Evolutionary conservation across 2,797 vertebrate genomes (phyloP).

Genomic region (Diplodus puntazzo): DNA sequence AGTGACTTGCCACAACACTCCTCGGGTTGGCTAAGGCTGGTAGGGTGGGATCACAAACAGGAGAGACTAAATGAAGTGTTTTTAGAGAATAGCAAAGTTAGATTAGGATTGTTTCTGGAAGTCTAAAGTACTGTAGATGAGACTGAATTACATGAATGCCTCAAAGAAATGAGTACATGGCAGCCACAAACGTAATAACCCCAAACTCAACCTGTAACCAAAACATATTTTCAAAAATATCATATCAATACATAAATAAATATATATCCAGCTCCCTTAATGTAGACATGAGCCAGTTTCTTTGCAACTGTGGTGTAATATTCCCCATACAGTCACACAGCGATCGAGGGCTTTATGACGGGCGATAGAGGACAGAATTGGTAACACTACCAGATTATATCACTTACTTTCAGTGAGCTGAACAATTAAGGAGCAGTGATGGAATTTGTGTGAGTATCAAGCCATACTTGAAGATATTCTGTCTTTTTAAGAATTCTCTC

Average conservation of each 20-base stretch:
- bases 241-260: neutral
- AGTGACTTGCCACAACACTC: conserved; percentile 29
- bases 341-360: conserved; percentile 44
- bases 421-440: conserved; percentile 79
- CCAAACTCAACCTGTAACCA: neutral
- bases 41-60: conserved; percentile 18
- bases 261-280: neutral
- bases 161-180: neutral
- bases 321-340: conserved; percentile 25
- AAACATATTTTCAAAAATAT: neutral
- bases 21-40: conserved; percentile 6
- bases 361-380: conserved; percentile 48
- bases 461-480: conserved; percentile 78
- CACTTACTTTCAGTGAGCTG: conserved; percentile 69
- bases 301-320: conserved; percentile 30
- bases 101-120: neutral
- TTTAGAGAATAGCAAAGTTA: neutral
- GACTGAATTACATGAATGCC: conserved; percentile 4
- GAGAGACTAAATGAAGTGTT: neutral
- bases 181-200: neutral
- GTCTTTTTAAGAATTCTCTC: conserved; percentile 83
- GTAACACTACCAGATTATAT: conserved; percentile 69
- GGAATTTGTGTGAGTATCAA: conserved; percentile 77
- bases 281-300: conserved; percentile 10
- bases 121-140: neutral